A percentile compares a stretch with the other conserved stretches of the same genome.
These are phyloP conservation scores for Melipona quadrifasciata DNA, from an alignment of 1,140 invertebrate genomes.

Conservation along the genomic window DNA sequence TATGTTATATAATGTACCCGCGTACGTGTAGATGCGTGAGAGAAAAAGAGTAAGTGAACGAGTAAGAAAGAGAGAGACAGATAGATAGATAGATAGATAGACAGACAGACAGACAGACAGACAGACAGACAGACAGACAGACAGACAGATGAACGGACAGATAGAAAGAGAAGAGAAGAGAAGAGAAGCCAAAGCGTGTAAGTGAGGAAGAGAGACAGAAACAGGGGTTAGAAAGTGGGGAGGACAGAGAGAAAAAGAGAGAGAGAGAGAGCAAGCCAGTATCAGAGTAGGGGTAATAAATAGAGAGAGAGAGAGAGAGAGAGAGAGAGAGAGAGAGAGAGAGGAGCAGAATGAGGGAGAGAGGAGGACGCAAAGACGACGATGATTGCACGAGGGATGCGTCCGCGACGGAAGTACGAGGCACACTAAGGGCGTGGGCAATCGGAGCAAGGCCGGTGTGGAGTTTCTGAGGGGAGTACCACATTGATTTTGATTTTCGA, in stretches of 20 bases:
- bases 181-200: background rate
- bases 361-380: slow-evolving; percentile 55
- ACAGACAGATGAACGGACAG: slow-evolving; percentile 2
- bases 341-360: slow-evolving; percentile 42
- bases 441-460: slow-evolving; percentile 67
- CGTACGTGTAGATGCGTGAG: slow-evolving; percentile 26
- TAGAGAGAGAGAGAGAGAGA: slow-evolving; percentile 2
- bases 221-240: background rate
- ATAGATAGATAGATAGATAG: too few relatives aligned
- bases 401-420: slow-evolving; percentile 68
- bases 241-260: background rate
- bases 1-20: slow-evolving; percentile 42
- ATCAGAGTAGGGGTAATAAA: slow-evolving; percentile 1
- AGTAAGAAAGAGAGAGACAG: slow-evolving; percentile 18
- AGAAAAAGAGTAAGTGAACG: slow-evolving; percentile 9
- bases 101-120: slow-evolving; percentile 11
- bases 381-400: slow-evolving; percentile 58
- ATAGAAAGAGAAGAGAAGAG: background rate
- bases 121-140: slow-evolving; percentile 8
- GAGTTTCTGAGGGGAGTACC: slow-evolving; percentile 61
- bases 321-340: slow-evolving; percentile 1
- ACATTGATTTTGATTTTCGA: slow-evolving; percentile 82
- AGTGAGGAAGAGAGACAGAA: slow-evolving; percentile 21
- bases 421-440: slow-evolving; percentile 78
- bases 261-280: slow-evolving; percentile 3